Evolutionary conservation across 2,797 vertebrate species (phyloP).

Genomic region (Anniella stebbinsi): DNA sequence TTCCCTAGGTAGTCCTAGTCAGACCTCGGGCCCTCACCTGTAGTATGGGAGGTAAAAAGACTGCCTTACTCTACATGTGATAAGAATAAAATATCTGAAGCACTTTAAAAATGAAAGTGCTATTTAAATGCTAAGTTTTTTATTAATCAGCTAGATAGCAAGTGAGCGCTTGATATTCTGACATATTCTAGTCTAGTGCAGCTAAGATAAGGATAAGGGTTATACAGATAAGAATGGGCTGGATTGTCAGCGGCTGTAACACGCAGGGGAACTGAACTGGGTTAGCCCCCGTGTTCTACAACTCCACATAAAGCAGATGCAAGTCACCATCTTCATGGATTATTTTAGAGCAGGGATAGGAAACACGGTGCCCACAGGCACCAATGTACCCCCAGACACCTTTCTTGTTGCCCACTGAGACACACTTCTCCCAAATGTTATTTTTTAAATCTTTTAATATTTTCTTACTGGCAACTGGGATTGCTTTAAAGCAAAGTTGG

Average conservation of each 20-base stretch:
- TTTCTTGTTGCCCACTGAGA: not conserved
- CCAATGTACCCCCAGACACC: too few relatives aligned
- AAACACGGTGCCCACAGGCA: too few relatives aligned
- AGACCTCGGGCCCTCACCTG: not conserved
- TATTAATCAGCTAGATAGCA: not conserved
- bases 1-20: not conserved
- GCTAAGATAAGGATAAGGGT: too few relatives aligned
- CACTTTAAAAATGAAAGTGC: not conserved
- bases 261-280: not conserved
- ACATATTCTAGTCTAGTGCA: not conserved
- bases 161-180: not conserved
- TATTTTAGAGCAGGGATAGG: not conserved
- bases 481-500: too few relatives aligned
- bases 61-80: not conserved
- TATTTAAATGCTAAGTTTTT: not conserved
- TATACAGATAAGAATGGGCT: too few relatives aligned
- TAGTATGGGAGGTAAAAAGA: not conserved
- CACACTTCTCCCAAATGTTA: too few relatives aligned
- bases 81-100: not conserved
- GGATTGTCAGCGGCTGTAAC: not conserved
- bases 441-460: too few relatives aligned
- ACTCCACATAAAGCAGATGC: not conserved
- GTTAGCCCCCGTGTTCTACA: not conserved
- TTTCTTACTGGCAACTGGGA: too few relatives aligned
- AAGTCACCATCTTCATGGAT: not conserved